Evolutionary conservation across 2,113 vertebrate genomes (phyloP).

Genomic region (Echinops telfairi): DNA sequence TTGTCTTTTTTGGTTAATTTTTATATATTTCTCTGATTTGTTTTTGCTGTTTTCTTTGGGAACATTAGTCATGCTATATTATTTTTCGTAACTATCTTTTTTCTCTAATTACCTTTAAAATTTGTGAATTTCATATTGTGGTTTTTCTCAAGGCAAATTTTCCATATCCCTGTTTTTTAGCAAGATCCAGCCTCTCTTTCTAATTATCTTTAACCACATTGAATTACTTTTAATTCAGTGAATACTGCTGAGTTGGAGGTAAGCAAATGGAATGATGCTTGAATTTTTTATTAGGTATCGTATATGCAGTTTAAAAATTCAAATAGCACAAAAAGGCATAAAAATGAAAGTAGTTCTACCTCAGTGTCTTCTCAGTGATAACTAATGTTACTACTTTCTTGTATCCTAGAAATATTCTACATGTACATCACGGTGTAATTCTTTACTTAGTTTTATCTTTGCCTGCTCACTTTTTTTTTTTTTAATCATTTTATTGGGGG

Average conservation of each 20-base stretch:
- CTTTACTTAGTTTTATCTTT: background rate
- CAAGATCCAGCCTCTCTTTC: background rate
- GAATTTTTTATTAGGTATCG: background rate
- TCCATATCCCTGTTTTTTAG: background rate
- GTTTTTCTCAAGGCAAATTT: constrained; percentile 13
- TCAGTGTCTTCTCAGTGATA: background rate
- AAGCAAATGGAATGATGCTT: constrained; percentile 2
- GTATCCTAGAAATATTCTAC: background rate
- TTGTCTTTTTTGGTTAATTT: background rate
- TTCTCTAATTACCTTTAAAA: no score
- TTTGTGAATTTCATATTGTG: no score
- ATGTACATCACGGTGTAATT: background rate
- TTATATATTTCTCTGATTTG: background rate
- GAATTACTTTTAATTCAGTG: background rate
- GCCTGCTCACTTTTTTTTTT: background rate
- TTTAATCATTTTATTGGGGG: no score
- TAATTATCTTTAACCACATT: background rate
- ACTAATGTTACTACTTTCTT: background rate
- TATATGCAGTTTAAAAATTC: background rate
- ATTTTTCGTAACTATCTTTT: background rate
- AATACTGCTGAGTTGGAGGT: background rate
- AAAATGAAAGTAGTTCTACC: background rate
- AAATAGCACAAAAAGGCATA: background rate
- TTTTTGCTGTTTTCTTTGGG: background rate
- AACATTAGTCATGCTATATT: background rate